phyloP scores from a whole-genome alignment of 1,140 invertebrate genomes.

The Caerostris darwini region DNA sequence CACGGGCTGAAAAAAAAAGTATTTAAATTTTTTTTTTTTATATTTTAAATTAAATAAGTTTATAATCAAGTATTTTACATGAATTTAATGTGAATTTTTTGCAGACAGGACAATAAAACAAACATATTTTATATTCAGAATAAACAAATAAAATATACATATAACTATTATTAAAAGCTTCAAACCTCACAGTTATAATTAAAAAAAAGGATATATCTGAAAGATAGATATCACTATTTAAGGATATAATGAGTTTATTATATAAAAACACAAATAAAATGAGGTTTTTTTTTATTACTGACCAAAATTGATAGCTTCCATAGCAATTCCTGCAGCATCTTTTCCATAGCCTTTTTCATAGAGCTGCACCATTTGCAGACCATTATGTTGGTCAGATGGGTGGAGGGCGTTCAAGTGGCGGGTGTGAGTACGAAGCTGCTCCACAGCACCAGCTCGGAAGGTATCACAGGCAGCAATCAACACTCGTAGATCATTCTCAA shows the following conservation, averaged over 20 bases:
- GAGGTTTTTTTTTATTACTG: constrained; percentile 79
- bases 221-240: too few relatives aligned
- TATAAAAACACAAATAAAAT: neutral
- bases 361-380: constrained; percentile 92
- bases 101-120: too few relatives aligned
- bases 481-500: constrained; percentile 98
- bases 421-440: constrained; percentile 97
- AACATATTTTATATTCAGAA: too few relatives aligned
- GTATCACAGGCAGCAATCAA: constrained; percentile 99
- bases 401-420: constrained; percentile 96
- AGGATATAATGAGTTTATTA: neutral
- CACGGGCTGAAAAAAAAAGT: constrained; percentile 56
- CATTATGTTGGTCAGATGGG: constrained; percentile 78
- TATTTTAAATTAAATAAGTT: too few relatives aligned
- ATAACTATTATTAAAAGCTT: too few relatives aligned
- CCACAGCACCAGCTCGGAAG: constrained; percentile 99
- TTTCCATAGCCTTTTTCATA: constrained; percentile 98
- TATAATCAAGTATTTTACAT: too few relatives aligned
- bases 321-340: constrained; percentile 98
- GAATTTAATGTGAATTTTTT: too few relatives aligned
- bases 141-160: too few relatives aligned
- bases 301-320: constrained; percentile 95
- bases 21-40: neutral
- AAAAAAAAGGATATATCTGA: too few relatives aligned
- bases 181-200: too few relatives aligned